phyloP scores from a whole-genome alignment of 2,888 invertebrate genomes.

The Dolomedes plantarius region DNA sequence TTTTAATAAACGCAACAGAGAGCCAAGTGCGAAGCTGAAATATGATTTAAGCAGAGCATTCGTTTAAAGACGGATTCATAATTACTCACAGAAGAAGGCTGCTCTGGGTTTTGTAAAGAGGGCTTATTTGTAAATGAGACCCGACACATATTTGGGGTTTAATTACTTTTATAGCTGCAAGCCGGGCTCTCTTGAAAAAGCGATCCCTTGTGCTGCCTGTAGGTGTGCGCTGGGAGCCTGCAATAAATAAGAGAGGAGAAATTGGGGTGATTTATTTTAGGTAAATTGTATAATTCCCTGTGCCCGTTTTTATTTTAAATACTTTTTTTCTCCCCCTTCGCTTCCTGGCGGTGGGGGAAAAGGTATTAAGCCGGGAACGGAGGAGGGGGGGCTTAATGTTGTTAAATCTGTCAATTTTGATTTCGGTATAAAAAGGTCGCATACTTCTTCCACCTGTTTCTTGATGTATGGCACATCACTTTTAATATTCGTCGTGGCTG shows the following conservation, averaged over 20 bases:
- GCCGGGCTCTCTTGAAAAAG: slow-evolving; percentile 37
- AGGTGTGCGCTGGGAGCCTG: slow-evolving; percentile 3
- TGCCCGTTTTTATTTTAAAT: slow-evolving; percentile 8
- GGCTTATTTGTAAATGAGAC: slow-evolving; percentile 61
- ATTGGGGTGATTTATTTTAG: slow-evolving; percentile 60
- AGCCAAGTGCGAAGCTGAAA: slow-evolving; percentile 12
- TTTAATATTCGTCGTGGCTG: neutral
- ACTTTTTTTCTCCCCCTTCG: neutral
- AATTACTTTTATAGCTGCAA: slow-evolving; percentile 68
- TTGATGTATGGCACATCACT: slow-evolving; percentile 3
- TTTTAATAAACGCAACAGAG: slow-evolving; percentile 12
- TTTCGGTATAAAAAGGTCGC: slow-evolving; percentile 30
- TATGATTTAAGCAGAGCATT: slow-evolving; percentile 52
- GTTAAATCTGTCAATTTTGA: slow-evolving; percentile 33
- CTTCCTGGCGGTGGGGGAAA: neutral
- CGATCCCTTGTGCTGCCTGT: neutral
- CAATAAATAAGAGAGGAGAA: slow-evolving; percentile 6
- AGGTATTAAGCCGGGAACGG: slow-evolving; percentile 4
- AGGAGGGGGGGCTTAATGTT: slow-evolving; percentile 9
- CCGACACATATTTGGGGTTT: slow-evolving; percentile 65
- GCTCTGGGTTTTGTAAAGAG: slow-evolving; percentile 53
- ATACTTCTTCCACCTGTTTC: slow-evolving; percentile 1
- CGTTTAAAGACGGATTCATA: slow-evolving; percentile 32
- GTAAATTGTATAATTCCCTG: slow-evolving; percentile 63
- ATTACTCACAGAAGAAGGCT: slow-evolving; percentile 68